Evolutionary conservation across 2,888 invertebrate genomes (phyloP).

Genomic region (Melipona beecheii): DNA sequence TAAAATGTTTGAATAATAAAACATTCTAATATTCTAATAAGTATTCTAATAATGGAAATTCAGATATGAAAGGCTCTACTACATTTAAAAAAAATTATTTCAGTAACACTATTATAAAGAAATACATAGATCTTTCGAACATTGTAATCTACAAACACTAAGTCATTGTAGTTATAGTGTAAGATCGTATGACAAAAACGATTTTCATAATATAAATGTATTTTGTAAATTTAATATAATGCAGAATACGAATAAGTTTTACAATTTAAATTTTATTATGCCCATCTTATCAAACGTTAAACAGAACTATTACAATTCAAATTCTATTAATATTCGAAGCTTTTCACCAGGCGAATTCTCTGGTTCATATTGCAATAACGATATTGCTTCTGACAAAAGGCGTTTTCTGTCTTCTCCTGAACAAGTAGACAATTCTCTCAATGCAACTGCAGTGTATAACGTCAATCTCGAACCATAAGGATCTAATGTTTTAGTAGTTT

Average conservation of each 20-base stretch:
- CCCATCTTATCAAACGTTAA: background rate
- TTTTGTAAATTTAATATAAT: conserved; percentile 46
- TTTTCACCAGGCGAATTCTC: conserved; percentile 81
- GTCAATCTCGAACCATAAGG: conserved; percentile 90
- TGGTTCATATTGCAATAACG: conserved; percentile 81
- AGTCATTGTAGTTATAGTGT: conserved; percentile 17
- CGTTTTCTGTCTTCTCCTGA: conserved; percentile 71
- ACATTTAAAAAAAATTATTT: no score
- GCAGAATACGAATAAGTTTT: conserved; percentile 19
- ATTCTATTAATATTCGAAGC: conserved; percentile 72
- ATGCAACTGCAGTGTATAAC: conserved; percentile 91
- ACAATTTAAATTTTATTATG: background rate
- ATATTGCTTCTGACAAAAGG: conserved; percentile 78
- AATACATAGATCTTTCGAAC: no score
- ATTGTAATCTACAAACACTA: no score
- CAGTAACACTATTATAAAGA: no score
- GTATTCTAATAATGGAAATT: no score
- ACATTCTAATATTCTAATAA: no score
- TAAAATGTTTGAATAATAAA: no score
- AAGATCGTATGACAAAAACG: conserved; percentile 12
- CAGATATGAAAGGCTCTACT: no score
- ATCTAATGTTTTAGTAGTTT: conserved; percentile 88
- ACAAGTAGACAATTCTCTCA: conserved; percentile 87
- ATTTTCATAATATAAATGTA: conserved; percentile 2
- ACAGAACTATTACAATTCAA: conserved; percentile 42